A percentile compares a stretch with the other conserved stretches of the same genome.
Conservation (phyloP, 1,140 invertebrate genomes). For the Zaprionus capensis region DNA sequence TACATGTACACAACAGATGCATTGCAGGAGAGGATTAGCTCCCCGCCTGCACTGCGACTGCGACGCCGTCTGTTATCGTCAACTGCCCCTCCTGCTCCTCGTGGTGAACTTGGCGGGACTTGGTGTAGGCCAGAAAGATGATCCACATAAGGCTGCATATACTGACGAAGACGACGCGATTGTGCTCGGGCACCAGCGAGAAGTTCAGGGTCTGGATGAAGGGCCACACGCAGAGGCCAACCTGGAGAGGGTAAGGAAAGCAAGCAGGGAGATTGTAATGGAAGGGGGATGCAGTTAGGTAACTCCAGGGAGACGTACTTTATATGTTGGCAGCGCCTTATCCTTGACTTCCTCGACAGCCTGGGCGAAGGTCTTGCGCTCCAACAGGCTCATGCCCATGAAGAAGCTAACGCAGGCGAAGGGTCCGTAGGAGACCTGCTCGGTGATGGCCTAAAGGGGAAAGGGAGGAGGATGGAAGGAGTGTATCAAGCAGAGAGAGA, state of each 20-base stretch:
- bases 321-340: slow-evolving; percentile 92
- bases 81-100: background rate
- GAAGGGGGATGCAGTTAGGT: slow-evolving; percentile 15
- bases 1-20: slow-evolving; percentile 24
- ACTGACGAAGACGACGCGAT: slow-evolving; percentile 93
- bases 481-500: too few relatives aligned
- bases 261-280: background rate
- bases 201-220: slow-evolving; percentile 93
- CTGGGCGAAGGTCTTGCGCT: slow-evolving; percentile 88
- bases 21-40: background rate
- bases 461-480: too few relatives aligned
- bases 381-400: slow-evolving; percentile 91
- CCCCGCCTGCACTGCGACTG: background rate
- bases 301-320: slow-evolving; percentile 83
- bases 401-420: slow-evolving; percentile 92
- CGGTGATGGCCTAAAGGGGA: slow-evolving; percentile 88
- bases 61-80: background rate
- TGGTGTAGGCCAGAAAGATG: slow-evolving; percentile 94
- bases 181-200: slow-evolving; percentile 89
- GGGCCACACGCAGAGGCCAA: slow-evolving; percentile 92
- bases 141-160: slow-evolving; percentile 93
- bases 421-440: slow-evolving; percentile 93
- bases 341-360: slow-evolving; percentile 89
- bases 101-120: slow-evolving; percentile 78
- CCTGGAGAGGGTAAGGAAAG: slow-evolving; percentile 84